Conservation (phyloP, 2,797 vertebrate species). For the Rhinichthys osculus region DNA sequence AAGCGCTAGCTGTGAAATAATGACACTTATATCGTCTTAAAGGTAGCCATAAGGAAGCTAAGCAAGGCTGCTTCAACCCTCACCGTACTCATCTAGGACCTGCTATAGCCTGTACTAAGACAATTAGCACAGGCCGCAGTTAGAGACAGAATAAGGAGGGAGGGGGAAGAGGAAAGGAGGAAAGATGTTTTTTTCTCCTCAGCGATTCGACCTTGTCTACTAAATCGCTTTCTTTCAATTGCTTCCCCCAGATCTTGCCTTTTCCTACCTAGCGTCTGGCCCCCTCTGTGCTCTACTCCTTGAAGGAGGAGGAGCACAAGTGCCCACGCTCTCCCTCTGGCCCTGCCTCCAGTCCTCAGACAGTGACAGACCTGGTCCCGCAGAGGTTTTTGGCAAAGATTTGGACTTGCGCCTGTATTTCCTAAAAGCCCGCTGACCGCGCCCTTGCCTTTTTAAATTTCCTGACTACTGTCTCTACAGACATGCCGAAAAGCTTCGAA, state of each 20-base stretch:
- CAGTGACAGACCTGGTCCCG: background rate
- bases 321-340: background rate
- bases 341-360: background rate
- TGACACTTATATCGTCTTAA: background rate
- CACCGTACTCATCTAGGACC: background rate
- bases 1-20: background rate
- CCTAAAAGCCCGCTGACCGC: accelerated
- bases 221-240: background rate
- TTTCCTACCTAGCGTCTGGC: too few relatives aligned
- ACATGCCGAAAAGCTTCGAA: background rate
- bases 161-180: background rate
- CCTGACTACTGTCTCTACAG: background rate
- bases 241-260: background rate
- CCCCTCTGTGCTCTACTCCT: background rate
- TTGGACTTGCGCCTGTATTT: background rate
- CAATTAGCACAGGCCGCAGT: background rate
- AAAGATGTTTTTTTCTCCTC: background rate
- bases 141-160: background rate
- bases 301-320: background rate
- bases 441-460: background rate
- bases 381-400: background rate
- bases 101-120: background rate
- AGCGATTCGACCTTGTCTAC: background rate
- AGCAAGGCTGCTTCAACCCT: background rate
- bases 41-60: background rate